These are phyloP conservation scores for Berghia stephanieae DNA, from an alignment of 1,140 invertebrate species.

Conservation along the genomic window DNA sequence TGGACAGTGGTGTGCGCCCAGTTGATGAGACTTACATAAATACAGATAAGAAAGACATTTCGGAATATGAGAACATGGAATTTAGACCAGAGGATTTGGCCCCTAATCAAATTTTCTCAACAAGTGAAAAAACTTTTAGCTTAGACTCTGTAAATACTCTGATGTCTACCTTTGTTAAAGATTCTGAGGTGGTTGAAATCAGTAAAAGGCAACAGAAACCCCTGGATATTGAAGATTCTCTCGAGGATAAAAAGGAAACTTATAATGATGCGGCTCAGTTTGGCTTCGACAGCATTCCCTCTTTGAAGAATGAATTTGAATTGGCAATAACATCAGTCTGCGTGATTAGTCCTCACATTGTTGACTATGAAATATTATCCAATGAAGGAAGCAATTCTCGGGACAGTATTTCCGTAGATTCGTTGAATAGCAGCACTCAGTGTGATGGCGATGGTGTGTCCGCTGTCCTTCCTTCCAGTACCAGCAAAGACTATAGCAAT, in stretches of 20 bases:
- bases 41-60: not conserved
- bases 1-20: no score
- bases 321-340: conserved; percentile 22
- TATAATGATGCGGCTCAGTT: no score
- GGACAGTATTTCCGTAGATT: conserved; percentile 13
- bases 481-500: no score
- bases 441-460: no score
- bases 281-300: not conserved
- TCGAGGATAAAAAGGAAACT: no score
- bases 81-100: no score
- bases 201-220: not conserved
- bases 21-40: not conserved
- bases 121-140: no score
- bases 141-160: no score
- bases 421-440: not conserved
- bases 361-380: conserved; percentile 23
- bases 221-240: no score
- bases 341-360: not conserved
- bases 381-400: conserved; percentile 15
- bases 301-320: not conserved
- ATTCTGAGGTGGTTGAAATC: not conserved
- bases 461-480: no score
- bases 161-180: no score
- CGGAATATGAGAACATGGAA: not conserved
- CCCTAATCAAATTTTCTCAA: no score